Conservation (phyloP, 2,797 vertebrate genomes). For the Pterois miles region DNA sequence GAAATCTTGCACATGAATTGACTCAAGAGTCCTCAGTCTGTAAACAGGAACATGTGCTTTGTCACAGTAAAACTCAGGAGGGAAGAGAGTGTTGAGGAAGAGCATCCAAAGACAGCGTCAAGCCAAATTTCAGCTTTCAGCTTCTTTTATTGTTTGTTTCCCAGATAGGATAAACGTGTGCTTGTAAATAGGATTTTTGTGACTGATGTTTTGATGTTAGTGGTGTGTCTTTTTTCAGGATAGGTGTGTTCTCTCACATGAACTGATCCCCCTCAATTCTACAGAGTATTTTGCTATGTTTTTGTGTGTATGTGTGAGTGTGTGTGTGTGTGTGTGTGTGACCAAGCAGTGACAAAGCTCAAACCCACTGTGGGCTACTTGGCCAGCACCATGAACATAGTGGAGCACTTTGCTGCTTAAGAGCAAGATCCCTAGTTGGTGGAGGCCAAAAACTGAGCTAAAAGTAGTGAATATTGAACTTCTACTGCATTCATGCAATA, state of each 20-base stretch:
- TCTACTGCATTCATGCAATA: background rate
- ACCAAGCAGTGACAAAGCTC: background rate
- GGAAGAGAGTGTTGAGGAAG: slow-evolving; percentile 2
- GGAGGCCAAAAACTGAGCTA: background rate
- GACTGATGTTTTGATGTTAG: background rate
- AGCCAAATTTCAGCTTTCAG: background rate
- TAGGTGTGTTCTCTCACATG: background rate
- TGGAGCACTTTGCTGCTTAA: background rate
- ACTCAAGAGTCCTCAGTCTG: slow-evolving; percentile 17
- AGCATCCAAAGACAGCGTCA: background rate
- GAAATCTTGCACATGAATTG: slow-evolving; percentile 46
- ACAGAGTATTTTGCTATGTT: background rate
- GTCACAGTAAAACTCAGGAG: slow-evolving; percentile 33
- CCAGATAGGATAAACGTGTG: background rate
- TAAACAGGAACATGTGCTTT: slow-evolving; percentile 27
- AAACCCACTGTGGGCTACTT: background rate
- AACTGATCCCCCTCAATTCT: background rate
- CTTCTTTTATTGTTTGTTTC: slow-evolving; percentile 7
- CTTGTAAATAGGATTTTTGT: background rate
- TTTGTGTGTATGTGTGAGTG: too few species aligned
- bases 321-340: too few species aligned
- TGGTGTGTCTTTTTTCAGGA: background rate
- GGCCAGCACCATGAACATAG: background rate
- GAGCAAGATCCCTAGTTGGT: background rate
- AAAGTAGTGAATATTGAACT: background rate